Percentiles rank a stretch among this genome's conserved stretches.
Conservation (phyloP, 2,113 vertebrate species). For the Ciconia stormi region DNA sequence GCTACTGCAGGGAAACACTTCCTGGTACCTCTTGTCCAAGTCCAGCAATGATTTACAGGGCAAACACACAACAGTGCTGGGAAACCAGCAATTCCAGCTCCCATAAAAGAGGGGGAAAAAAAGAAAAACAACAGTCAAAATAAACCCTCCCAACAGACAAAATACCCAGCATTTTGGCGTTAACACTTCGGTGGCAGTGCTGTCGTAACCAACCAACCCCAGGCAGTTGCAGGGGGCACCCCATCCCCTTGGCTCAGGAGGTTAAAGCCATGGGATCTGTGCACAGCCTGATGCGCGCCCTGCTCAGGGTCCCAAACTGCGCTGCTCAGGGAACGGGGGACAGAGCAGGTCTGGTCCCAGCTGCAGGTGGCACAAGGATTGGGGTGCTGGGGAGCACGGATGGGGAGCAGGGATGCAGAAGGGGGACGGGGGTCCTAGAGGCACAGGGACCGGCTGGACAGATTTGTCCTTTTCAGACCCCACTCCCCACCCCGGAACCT, state of each 20-base stretch:
- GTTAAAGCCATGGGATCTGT: not conserved
- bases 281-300: rapidly evolving
- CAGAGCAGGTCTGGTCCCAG: rapidly evolving
- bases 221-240: rapidly evolving
- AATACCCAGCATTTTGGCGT: not conserved
- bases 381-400: not conserved
- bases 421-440: not conserved
- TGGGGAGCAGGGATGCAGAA: not conserved
- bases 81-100: not conserved
- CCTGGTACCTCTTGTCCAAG: not conserved
- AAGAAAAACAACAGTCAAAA: not conserved
- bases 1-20: not conserved
- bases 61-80: not conserved
- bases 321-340: not conserved
- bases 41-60: not conserved
- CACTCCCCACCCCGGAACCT: not conserved
- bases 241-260: rapidly evolving
- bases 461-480: not conserved
- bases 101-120: not conserved
- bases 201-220: rapidly evolving
- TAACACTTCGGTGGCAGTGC: not conserved
- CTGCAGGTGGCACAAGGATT: not conserved
- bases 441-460: rapidly evolving
- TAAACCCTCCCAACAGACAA: not conserved
- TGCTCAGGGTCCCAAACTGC: rapidly evolving